Percentiles rank a stretch among this genome's conserved stretches.
Evolutionary conservation across 2,888 invertebrate species (phyloP).

Genomic region (Athalia circularis): DNA sequence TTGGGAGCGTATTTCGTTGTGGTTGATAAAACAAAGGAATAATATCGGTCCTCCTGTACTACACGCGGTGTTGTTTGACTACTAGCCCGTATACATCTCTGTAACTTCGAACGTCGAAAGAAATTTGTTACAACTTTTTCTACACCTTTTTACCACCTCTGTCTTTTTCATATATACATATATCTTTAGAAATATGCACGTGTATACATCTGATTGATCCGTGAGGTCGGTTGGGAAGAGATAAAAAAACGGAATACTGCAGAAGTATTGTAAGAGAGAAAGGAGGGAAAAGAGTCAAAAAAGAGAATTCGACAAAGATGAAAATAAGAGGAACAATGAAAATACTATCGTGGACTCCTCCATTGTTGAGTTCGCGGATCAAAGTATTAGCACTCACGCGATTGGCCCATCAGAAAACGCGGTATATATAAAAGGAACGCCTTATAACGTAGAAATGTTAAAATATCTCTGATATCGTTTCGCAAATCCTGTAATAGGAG

Average conservation of each 20-base stretch:
- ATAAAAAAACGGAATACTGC: background rate
- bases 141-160: background rate
- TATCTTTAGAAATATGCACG: background rate
- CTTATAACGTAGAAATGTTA: conserved; percentile 10
- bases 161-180: background rate
- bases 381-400: conserved; percentile 44
- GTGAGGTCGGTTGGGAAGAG: background rate
- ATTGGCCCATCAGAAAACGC: conserved; percentile 34
- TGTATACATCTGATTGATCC: conserved; percentile 20
- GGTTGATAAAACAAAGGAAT: conserved; percentile 18
- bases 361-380: conserved; percentile 40
- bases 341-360: conserved; percentile 15
- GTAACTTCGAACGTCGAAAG: background rate
- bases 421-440: background rate
- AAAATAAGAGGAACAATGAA: conserved; percentile 34
- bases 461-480: conserved; percentile 29
- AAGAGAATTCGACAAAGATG: conserved; percentile 28
- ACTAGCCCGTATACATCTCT: conserved; percentile 1
- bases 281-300: background rate
- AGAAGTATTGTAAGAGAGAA: background rate
- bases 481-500: conserved; percentile 37
- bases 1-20: background rate
- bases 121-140: background rate
- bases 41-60: background rate
- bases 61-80: background rate